Percentiles rank a stretch among this genome's conserved stretches.
Evolutionary conservation across 2,113 vertebrate species (phyloP).

Genomic region (Actenoides hombroni): DNA sequence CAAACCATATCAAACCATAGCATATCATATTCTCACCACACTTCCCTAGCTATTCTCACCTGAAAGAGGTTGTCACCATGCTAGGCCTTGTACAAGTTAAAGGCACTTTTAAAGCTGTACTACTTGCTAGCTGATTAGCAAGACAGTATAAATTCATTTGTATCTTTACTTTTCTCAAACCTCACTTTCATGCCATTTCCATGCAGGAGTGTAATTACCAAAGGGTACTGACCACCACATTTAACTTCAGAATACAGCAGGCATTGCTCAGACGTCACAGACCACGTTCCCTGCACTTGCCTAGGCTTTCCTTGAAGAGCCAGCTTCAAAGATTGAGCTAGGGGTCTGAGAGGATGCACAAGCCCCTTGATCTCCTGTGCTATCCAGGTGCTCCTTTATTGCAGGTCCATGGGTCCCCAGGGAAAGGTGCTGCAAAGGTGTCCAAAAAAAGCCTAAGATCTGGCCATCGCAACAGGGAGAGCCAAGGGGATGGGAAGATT

Average conservation of each 20-base stretch:
- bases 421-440: background rate
- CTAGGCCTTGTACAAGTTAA: background rate
- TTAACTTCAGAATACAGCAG: background rate
- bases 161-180: background rate
- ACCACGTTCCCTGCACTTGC: background rate
- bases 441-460: background rate
- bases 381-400: background rate
- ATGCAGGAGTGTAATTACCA: background rate
- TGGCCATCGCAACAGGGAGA: background rate
- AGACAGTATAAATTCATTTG: background rate
- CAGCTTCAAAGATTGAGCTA: background rate
- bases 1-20: background rate
- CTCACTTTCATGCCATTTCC: background rate
- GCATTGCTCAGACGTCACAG: background rate
- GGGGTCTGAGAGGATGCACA: background rate
- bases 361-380: background rate
- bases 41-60: background rate
- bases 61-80: background rate
- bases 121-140: background rate
- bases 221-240: background rate
- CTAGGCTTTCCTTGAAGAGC: background rate
- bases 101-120: background rate
- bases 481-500: background rate
- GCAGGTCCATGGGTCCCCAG: background rate
- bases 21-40: background rate